Conservation (phyloP, 2,888 invertebrate genomes). For the Pollenia griseotomentosa region DNA sequence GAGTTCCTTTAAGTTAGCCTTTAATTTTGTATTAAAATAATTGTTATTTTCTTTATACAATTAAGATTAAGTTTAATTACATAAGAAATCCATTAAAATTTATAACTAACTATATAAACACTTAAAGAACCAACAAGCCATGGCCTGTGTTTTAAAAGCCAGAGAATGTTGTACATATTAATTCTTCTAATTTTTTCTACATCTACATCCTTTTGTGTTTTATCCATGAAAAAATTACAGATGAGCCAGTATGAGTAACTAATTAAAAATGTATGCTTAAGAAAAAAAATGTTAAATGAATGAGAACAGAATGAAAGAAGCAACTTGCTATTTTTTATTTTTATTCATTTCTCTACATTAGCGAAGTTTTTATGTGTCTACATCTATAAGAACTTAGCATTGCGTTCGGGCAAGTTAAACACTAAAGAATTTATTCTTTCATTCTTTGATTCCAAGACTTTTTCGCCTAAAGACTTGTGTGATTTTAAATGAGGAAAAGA, state of each 20-base stretch:
- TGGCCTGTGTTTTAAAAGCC: no score
- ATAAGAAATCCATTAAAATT: no score
- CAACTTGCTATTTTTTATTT: not conserved
- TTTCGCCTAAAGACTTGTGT: conserved; percentile 13
- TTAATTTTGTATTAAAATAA: no score
- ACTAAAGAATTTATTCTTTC: not conserved
- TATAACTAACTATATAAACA: no score
- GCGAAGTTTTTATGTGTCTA: not conserved
- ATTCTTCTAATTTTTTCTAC: not conserved
- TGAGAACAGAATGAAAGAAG: not conserved
- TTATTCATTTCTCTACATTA: not conserved
- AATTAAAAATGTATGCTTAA: conserved; percentile 19
- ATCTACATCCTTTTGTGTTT: not conserved
- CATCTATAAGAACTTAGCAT: not conserved
- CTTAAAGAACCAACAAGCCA: no score
- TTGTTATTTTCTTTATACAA: no score
- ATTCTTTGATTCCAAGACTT: not conserved
- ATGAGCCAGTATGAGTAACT: conserved; percentile 6
- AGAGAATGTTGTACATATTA: not conserved
- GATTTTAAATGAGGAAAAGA: conserved; percentile 2
- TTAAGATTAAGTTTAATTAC: no score
- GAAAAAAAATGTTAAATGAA: not conserved
- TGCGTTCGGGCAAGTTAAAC: conserved; percentile 8
- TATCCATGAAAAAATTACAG: not conserved
- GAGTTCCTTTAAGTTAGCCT: no score